Evolutionary conservation across 1,140 invertebrate genomes (phyloP), one percentile per base, ranked within the genome.

Genomic region (Caenorhabditis inopinata): DNA sequence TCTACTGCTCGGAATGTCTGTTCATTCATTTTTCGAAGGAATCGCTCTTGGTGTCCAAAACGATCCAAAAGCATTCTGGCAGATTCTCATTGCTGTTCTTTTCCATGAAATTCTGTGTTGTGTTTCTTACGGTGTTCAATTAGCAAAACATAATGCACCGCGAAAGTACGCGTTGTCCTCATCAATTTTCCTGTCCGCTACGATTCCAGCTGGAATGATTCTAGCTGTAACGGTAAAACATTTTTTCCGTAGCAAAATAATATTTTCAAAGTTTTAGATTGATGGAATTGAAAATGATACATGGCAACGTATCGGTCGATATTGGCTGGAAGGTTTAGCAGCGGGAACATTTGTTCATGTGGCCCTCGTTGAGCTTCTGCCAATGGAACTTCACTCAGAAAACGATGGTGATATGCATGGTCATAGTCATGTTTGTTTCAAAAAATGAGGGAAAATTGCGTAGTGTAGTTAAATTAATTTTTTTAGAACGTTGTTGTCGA

Each of bases 1-100:
- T n/a, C 82, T 90, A 7, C 79, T 90, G 21, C 78, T 90, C 27
- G 89, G 89, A 9, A 83, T 90, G 9, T 88, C 89, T 23, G 78
- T 90, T 46, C 90, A 90, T 82, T 90, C 89, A 4, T 68, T 90
- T 14, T 90, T 90, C 79, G 90, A 90, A 87, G 90, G 90, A 42
- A 81, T 91, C 23, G 89, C 90, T 14, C 81, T 90, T 16, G 90
- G 90, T 16, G 84, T 90, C 16, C 88, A 85, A 53, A 77, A 58
- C 11, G 78, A 78, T n/a, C 58, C 58, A 12, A 75, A 79, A 11
- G 86, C 85, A 74, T 88, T 89, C 23, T 62, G 89, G 27, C 89
- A 88, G 58, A 78, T 91, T 1, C 86, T 90, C 73, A 84, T 90
- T 23, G 89, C 87, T 0, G 86, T 90, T 16, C 83, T 90, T 23